Evolutionary conservation across 2,888 invertebrate species (phyloP).

Genomic region (Prosopocoilus inquinatus): DNA sequence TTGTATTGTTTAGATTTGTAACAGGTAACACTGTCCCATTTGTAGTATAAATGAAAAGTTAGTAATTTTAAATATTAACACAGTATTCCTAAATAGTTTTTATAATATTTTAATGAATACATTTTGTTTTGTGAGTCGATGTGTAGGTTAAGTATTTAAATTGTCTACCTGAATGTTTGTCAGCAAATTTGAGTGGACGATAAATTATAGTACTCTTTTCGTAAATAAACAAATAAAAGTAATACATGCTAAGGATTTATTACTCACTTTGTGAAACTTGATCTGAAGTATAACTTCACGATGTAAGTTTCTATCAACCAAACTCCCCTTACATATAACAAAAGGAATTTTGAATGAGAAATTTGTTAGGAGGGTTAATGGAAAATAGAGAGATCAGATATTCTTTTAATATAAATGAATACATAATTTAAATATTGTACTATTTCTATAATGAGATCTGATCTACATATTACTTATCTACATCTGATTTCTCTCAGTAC

Average conservation of each 20-base stretch:
- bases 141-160: constrained; percentile 8
- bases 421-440: too few species aligned
- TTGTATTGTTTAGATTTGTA: constrained; percentile 1
- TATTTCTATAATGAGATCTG: too few species aligned
- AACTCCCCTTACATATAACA: too few species aligned
- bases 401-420: too few species aligned
- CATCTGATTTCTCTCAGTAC: too few species aligned
- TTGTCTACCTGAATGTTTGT: constrained; percentile 13
- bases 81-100: neutral
- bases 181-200: constrained; percentile 10
- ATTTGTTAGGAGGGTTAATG: too few species aligned
- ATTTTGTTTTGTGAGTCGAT: neutral
- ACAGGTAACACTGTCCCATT: constrained; percentile 6
- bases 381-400: too few species aligned
- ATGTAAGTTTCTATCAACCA: neutral
- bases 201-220: constrained; percentile 10
- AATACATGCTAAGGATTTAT: constrained; percentile 8
- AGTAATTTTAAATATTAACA: constrained; percentile 1
- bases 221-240: constrained; percentile 14
- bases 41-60: neutral
- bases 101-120: neutral
- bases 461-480: too few species aligned
- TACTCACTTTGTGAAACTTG: neutral
- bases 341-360: too few species aligned
- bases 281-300: constrained; percentile 1